A percentile compares a stretch with the other conserved stretches of the same genome.
phyloP scores from a whole-genome alignment of 2,888 invertebrate genomes.

The Pseudeuparius sepicola region DNA sequence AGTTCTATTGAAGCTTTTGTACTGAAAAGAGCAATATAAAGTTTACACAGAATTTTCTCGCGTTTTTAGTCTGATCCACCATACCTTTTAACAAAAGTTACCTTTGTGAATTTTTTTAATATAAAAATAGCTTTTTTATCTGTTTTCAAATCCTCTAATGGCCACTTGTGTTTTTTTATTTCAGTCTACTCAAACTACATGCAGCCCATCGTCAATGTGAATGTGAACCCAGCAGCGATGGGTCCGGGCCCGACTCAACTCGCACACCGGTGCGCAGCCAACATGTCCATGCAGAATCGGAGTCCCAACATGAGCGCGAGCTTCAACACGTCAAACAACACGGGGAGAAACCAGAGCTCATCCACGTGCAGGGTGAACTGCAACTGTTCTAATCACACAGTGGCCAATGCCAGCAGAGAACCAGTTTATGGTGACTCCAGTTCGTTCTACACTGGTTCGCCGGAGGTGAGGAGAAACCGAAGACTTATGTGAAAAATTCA shows the following conservation, averaged over 20 bases:
- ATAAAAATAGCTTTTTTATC: conserved; percentile 7
- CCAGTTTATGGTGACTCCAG: conserved; percentile 36
- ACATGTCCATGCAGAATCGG: conserved; percentile 12
- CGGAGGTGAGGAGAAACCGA: conserved; percentile 34
- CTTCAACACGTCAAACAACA: conserved; percentile 8
- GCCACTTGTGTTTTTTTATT: no score
- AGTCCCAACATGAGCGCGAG: conserved; percentile 11
- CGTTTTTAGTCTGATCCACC: no score
- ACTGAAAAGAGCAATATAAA: no score
- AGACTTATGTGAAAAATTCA: conserved; percentile 29
- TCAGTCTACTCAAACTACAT: conserved; percentile 36
- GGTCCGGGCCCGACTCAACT: conserved; percentile 10
- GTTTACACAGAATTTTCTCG: no score
- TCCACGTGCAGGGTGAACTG: conserved; percentile 15
- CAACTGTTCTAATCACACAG: conserved; percentile 19
- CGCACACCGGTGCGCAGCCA: conserved; percentile 17
- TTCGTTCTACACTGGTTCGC: conserved; percentile 33
- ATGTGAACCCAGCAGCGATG: no score
- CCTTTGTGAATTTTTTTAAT: conserved; percentile 3
- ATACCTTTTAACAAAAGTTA: not conserved
- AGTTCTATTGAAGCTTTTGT: no score
- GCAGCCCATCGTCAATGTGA: conserved; percentile 36
- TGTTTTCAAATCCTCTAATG: no score
- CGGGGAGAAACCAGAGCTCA: conserved; percentile 5
- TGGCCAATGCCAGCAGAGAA: conserved; percentile 24